Percentiles rank a stretch among this genome's conserved stretches.
Conservation (phyloP, 1,140 invertebrate genomes). For the Mamestra configurata region DNA sequence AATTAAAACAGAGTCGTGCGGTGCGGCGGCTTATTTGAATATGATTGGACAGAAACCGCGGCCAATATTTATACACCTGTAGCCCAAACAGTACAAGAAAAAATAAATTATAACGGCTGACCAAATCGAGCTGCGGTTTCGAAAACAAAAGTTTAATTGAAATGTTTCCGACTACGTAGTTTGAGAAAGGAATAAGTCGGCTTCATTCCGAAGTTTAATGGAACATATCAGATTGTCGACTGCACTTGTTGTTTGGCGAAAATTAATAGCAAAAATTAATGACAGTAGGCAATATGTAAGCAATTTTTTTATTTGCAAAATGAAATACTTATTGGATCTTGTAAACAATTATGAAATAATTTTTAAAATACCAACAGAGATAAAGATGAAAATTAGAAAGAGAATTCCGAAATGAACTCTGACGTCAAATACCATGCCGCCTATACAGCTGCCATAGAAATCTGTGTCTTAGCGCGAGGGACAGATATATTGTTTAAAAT, state of each 20-base stretch:
- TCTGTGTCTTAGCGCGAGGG: no score
- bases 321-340: no score
- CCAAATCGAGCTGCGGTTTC: background rate
- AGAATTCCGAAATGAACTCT: no score
- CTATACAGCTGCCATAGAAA: no score
- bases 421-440: no score
- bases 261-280: background rate
- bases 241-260: conserved; percentile 12
- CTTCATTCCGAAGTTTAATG: conserved; percentile 16
- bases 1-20: conserved; percentile 5
- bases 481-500: no score
- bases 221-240: conserved; percentile 7
- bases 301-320: no score
- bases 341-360: no score
- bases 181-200: conserved; percentile 7
- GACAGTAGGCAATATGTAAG: no score
- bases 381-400: no score
- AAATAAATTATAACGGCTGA: background rate
- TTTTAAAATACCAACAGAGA: no score
- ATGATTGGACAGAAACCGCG: background rate
- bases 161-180: no score
- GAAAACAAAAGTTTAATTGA: background rate
- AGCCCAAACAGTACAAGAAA: background rate
- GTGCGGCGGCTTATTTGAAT: background rate
- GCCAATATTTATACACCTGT: background rate